These are phyloP conservation scores for Corella eumyota DNA, from an alignment of 23 tunicate species.

Conservation along the genomic window DNA sequence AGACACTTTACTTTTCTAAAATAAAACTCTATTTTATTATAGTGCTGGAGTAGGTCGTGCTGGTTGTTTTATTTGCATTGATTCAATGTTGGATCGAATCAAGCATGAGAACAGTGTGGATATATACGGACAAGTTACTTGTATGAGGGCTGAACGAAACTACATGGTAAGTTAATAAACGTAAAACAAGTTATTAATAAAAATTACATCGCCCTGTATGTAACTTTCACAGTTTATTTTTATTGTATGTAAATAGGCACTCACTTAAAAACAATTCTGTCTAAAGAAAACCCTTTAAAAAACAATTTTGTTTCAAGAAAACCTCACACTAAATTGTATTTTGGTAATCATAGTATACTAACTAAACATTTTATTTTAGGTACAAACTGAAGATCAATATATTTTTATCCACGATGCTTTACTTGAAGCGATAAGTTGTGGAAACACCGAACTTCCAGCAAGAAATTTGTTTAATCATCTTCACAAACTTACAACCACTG, in stretches of 20 bases:
- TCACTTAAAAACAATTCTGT: too few species aligned
- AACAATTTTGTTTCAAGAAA: too few species aligned
- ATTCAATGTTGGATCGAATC: conserved; percentile 75
- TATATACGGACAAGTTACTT: conserved; percentile 92
- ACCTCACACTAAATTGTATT: too few species aligned
- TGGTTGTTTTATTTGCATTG: conserved; percentile 93
- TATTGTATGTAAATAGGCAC: too few species aligned
- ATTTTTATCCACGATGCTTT: conserved; percentile 94
- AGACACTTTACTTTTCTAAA: neutral
- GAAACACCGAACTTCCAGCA: conserved; percentile 89
- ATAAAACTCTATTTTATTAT: neutral
- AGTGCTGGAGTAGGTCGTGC: conserved; percentile 97
- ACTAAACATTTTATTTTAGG: conserved; percentile 20
- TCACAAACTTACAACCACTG: conserved; percentile 65
- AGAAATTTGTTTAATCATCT: conserved; percentile 66
- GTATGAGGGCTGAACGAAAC: conserved; percentile 95
- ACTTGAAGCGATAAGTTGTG: conserved; percentile 87
- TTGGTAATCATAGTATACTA: too few species aligned
- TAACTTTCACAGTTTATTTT: too few species aligned
- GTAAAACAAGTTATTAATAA: too few species aligned
- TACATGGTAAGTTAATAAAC: conserved; percentile 54
- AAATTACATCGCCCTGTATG: too few species aligned
- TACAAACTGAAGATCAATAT: conserved; percentile 98
- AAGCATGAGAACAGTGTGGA: conserved; percentile 71
- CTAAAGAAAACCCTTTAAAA: too few species aligned